Percentiles rank a stretch among this genome's conserved stretches.
These are phyloP conservation scores for Drosophila anceps DNA, from an alignment of 2,888 invertebrate species.

Conservation along the genomic window DNA sequence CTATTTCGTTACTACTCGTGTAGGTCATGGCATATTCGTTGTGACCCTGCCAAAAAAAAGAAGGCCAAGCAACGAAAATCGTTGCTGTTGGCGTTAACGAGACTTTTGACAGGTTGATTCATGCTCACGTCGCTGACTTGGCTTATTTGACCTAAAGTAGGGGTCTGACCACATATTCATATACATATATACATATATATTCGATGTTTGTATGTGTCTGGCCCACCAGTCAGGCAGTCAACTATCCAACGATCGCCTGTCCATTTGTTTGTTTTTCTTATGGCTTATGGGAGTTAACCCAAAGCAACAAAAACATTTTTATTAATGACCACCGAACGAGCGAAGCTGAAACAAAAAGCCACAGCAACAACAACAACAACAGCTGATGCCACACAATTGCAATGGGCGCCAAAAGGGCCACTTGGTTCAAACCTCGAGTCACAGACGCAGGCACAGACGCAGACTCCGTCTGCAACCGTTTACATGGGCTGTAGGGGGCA, in stretches of 20 bases:
- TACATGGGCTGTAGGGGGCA: conserved; percentile 30
- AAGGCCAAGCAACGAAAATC: conserved; percentile 69
- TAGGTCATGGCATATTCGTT: conserved; percentile 70
- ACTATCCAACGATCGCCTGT: conserved; percentile 55
- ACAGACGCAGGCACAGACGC: conserved; percentile 11
- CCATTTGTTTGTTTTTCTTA: conserved; percentile 74
- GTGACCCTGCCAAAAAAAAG: conserved; percentile 61
- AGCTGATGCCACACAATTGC: conserved; percentile 72
- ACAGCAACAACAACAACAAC: conserved; percentile 23
- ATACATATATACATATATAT: not conserved
- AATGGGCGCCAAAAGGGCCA: conserved; percentile 80
- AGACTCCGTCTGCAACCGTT: conserved; percentile 23
- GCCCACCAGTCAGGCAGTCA: conserved; percentile 55
- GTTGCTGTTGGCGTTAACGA: conserved; percentile 84
- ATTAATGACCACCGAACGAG: conserved; percentile 73
- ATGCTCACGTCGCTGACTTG: conserved; percentile 82
- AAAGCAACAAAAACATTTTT: conserved; percentile 74
- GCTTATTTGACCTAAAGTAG: conserved; percentile 76
- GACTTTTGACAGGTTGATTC: conserved; percentile 85
- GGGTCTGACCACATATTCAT: conserved; percentile 45
- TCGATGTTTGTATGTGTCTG: conserved; percentile 35
- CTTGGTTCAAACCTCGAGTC: conserved; percentile 42
- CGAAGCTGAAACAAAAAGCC: conserved; percentile 15
- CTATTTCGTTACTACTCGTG: not conserved
- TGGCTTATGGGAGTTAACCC: conserved; percentile 72